These are phyloP conservation scores for Muscicapa striata DNA, from an alignment of 2,797 vertebrate species.

Conservation along the genomic window DNA sequence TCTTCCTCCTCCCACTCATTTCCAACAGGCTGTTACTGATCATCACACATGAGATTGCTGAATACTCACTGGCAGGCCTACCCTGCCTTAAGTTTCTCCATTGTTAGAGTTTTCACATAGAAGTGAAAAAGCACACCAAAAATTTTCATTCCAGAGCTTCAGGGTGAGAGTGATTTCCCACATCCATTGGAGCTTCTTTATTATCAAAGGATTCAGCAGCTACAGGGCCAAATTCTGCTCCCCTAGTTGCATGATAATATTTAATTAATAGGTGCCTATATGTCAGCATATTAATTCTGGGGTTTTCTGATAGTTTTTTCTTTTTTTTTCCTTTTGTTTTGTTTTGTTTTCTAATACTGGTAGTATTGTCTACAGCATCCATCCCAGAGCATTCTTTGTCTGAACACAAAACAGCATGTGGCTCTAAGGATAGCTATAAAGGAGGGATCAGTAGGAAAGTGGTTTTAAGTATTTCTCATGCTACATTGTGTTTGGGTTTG, in stretches of 20 bases:
- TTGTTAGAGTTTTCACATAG: background rate
- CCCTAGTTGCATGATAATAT: background rate
- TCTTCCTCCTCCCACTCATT: background rate
- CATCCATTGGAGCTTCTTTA: background rate
- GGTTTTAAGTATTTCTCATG: background rate
- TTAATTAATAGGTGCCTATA: background rate
- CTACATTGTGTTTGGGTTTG: background rate
- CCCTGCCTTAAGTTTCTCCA: background rate
- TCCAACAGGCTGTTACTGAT: background rate
- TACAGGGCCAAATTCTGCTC: background rate
- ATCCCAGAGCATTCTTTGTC: background rate
- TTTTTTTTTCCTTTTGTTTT: too few species aligned
- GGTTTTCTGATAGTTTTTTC: background rate
- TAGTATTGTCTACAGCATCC: background rate
- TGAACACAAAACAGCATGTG: background rate
- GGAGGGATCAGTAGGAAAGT: background rate
- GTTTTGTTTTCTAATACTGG: background rate
- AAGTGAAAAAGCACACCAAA: background rate
- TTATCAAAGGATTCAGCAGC: background rate
- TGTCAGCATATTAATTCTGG: background rate
- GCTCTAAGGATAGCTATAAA: constrained; percentile 21
- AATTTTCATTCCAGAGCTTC: background rate
- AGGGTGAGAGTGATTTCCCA: background rate
- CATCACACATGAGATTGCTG: background rate
- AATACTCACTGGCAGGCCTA: background rate